Evolutionary conservation across 2,113 vertebrate species (phyloP), one percentile per base, ranked within the genome.

Genomic region (Hystrix cristata): DNA sequence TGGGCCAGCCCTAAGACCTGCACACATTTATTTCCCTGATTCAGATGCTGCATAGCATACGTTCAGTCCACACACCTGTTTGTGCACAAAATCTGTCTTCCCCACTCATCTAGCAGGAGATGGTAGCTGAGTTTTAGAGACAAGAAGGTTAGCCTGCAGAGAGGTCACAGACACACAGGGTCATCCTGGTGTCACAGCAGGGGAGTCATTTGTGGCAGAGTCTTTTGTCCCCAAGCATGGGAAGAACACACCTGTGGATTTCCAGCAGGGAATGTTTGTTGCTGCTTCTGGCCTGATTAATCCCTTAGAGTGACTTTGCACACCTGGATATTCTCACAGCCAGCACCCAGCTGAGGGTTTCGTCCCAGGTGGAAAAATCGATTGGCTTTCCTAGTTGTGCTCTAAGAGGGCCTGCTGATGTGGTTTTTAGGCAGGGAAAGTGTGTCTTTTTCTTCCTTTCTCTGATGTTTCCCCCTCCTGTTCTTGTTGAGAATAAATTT

Each of bases 301-400:
- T 21, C 11, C n/a, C 76, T 48, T 6, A 38, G 48, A 12, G 69
- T 60, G 74, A 91, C 21, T 92, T 92, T 94, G 90, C 85, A 72
- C 76, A 97, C 76, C 90, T 94, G 81, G 3, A 1, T 8, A 5
- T 72, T 96, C 69, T 79, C 96, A 71, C 21, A 19, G 78, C 46
- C 19, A 0, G 51, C 51, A 16, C 65, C 64, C 59, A 71, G 15
- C 34, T 48, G 71, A 25, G 15, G 51, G 46, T n/a, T 87, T 59
- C 46, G 64, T 67, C 46, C 60, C 15, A 86, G 62, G 16, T 80
- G 43, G 27, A 69, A 65, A 83, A 59, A 7, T n/a, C 46, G 92
- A 7, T 72, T 34, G 6, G 7, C 3, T 64, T 90, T 92, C 65
- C 88, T 38, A 6, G 6, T 31, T 18, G 7, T 57, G 2, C 57